Evolutionary conservation across 2,113 vertebrate species (phyloP).

Genomic region (Anoplopoma fimbria): DNA sequence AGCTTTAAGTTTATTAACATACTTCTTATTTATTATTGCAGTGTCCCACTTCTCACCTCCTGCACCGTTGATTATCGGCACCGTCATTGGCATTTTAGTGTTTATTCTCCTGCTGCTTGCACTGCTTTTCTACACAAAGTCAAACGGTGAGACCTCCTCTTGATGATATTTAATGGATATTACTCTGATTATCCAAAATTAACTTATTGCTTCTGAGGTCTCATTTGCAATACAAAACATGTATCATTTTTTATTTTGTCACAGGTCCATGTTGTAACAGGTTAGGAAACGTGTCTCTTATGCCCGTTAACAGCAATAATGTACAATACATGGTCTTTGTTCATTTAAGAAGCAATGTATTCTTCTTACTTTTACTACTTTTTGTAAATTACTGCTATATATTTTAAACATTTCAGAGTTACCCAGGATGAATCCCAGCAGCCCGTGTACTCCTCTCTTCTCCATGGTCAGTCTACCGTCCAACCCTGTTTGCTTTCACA

Average conservation of each 20-base stretch:
- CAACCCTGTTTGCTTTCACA: not conserved
- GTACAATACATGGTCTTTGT: not conserved
- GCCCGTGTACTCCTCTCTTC: conserved; percentile 1
- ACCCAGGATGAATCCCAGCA: not conserved
- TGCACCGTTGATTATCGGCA: not conserved
- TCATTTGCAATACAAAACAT: not conserved
- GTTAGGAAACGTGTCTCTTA: not conserved
- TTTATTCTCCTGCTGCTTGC: conserved; percentile 16
- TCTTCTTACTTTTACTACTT: not conserved
- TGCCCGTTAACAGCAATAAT: not conserved
- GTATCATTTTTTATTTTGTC: not conserved
- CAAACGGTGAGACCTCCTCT: conserved; percentile 36
- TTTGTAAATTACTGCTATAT: not conserved
- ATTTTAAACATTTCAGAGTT: not conserved
- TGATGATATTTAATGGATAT: too few relatives aligned
- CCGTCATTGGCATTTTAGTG: not conserved
- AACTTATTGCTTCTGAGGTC: not conserved
- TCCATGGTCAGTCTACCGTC: not conserved
- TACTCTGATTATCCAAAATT: not conserved
- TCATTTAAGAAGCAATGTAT: too few relatives aligned
- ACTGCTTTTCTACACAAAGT: conserved; percentile 7
- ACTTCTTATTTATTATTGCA: not conserved
- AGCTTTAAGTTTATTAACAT: not conserved
- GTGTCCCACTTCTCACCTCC: not conserved
- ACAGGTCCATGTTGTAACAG: conserved; percentile 1